These are phyloP conservation scores for Cheilosia vulpina DNA, from an alignment of 2,888 invertebrate species.

Conservation along the genomic window DNA sequence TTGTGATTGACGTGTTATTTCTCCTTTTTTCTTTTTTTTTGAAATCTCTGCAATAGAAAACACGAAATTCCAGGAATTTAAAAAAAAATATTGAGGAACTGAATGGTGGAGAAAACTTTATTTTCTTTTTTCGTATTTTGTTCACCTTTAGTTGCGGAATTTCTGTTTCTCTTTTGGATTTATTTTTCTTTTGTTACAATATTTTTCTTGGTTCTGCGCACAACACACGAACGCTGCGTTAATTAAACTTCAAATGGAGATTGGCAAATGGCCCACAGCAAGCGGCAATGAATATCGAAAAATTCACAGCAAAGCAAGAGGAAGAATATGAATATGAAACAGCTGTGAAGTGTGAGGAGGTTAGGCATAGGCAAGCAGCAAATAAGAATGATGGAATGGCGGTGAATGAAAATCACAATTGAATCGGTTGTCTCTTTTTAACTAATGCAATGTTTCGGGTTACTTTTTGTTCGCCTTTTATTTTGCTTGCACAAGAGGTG, in stretches of 20 bases:
- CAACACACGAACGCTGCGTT: slow-evolving; percentile 18
- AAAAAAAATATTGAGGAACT: neutral
- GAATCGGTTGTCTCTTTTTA: slow-evolving; percentile 8
- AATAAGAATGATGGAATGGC: neutral
- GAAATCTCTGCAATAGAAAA: slow-evolving; percentile 40
- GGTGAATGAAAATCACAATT: neutral
- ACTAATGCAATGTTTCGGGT: neutral
- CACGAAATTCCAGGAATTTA: slow-evolving; percentile 15
- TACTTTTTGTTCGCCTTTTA: neutral
- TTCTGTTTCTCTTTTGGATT: slow-evolving; percentile 35
- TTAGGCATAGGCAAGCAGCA: neutral
- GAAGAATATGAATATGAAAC: slow-evolving; percentile 3
- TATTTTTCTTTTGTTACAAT: slow-evolving; percentile 6
- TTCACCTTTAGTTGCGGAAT: slow-evolving; percentile 64
- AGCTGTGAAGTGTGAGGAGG: neutral
- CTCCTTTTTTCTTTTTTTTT: neutral
- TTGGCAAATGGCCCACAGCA: neutral
- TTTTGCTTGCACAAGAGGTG: too few relatives aligned
- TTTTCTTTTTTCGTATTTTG: neutral
- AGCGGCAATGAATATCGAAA: slow-evolving; percentile 12
- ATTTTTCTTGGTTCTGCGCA: slow-evolving; percentile 47
- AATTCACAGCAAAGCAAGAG: slow-evolving; percentile 6
- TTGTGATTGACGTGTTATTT: neutral
- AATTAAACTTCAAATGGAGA: slow-evolving; percentile 42
- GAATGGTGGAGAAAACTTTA: slow-evolving; percentile 10